Base-by-base conservation (phyloP, 2,888 invertebrate genomes). In the Sclerodermus sp. region DNA sequence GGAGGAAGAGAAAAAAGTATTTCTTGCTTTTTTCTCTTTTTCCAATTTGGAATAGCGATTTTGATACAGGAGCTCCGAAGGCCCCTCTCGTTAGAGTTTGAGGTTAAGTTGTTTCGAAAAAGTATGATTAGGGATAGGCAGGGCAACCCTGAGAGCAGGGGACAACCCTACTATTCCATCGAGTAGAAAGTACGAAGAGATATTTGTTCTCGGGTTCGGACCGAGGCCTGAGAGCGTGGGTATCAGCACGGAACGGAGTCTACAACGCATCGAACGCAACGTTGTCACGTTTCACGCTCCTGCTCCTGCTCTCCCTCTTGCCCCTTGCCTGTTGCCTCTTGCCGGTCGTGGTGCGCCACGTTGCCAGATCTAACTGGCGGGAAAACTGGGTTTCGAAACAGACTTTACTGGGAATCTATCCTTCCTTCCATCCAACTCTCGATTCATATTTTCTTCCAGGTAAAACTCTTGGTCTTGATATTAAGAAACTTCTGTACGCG, bases 201-300 rank as follows among this genome's bases (percentile, higher is more conserved):
- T 72, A 70, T 74, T 62, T 70, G 23, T 62, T 58, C 62, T 60
- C 60, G 57, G 59, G 59, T 44, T 30, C 52, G 18, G 51, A 59
- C 53, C 64, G 67, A 68, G 68, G 67, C 62, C 69, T 67, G 73
- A 70, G 73, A 77, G 76, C 79, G 79, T 78, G 79, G 78, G 78
- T 78, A 79, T 78, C 78, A 78, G 78, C 77, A 78, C 79, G 79
- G 78, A 79, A 78, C 78, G 74, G 73, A 73, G 67, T 69, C 70
- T 69, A 70, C 73, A 58, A 67, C 68, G 67, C 69, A 63, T 68
- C 65, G 49, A 47, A 32, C 39, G 71, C 78, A 63, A 49, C 54
- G 77, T 78, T 79, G 78, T 77, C 78, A 72, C 70, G 67, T 77
- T 76, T 76, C 75, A 73, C 18, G 12, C 15, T 57, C 62, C 57